These are phyloP conservation scores for Onthophagus sagittarius DNA, from an alignment of 2,888 invertebrate genomes.

Conservation along the genomic window DNA sequence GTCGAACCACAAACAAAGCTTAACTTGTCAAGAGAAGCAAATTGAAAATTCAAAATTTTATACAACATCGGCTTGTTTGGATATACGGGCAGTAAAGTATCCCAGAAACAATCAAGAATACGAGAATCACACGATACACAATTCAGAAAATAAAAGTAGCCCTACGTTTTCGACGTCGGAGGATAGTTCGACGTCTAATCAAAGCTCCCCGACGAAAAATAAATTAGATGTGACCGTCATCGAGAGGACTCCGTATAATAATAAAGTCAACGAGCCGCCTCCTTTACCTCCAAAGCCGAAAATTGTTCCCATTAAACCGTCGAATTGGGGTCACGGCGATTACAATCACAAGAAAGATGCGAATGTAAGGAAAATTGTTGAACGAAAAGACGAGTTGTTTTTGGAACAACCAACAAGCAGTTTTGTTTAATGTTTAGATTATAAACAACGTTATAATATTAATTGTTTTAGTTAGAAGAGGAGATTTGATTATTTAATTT, in stretches of 20 bases:
- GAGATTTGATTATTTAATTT: neutral
- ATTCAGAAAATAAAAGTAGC: conserved; percentile 12
- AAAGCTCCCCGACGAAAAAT: conserved; percentile 35
- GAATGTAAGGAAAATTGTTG: conserved; percentile 20
- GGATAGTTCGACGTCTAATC: conserved; percentile 22
- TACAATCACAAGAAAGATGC: conserved; percentile 33
- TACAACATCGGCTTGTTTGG: conserved; percentile 20
- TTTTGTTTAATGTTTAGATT: conserved; percentile 51
- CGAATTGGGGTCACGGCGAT: conserved; percentile 53
- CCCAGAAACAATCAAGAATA: conserved; percentile 35
- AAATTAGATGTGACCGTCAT: conserved; percentile 30
- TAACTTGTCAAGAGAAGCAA: conserved; percentile 20
- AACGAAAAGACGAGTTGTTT: conserved; percentile 45
- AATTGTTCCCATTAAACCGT: conserved; percentile 61
- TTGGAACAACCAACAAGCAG: conserved; percentile 63
- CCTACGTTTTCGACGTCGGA: conserved; percentile 7
- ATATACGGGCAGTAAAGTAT: conserved; percentile 18
- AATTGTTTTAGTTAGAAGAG: no score
- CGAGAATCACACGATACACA: conserved; percentile 33
- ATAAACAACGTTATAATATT: neutral
- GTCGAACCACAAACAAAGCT: neutral
- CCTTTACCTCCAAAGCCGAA: conserved; percentile 75
- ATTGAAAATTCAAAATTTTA: conserved; percentile 29
- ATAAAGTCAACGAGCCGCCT: conserved; percentile 52
- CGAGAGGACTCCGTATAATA: conserved; percentile 26